These are phyloP conservation scores for Sebastes fasciatus DNA, from an alignment of 2,113 vertebrate species.

Conservation along the genomic window DNA sequence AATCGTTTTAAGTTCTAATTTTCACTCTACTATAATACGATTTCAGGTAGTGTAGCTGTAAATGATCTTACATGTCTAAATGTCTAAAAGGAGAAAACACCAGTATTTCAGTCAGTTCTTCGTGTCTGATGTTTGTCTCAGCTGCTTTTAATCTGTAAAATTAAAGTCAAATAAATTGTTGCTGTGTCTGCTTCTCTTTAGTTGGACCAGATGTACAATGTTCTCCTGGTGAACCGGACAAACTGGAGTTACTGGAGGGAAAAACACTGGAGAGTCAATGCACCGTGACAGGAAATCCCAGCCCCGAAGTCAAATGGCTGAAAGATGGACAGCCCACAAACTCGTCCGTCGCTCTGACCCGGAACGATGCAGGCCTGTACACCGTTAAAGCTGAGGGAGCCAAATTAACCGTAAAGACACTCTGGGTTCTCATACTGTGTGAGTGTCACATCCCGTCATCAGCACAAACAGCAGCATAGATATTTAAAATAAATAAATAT, in stretches of 20 bases:
- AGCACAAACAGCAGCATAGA: neutral
- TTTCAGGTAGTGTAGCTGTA: neutral
- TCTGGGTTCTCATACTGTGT: conserved; percentile 23
- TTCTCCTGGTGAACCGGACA: neutral
- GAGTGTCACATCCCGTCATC: conserved; percentile 36
- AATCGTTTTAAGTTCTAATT: neutral
- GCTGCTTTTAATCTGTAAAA: neutral
- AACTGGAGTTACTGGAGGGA: conserved; percentile 24
- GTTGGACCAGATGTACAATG: conserved; percentile 62
- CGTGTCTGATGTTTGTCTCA: neutral
- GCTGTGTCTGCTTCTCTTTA: conserved; percentile 22
- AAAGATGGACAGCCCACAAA: neutral
- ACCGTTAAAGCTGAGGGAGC: neutral
- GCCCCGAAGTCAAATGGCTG: neutral
- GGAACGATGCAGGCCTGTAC: conserved; percentile 42
- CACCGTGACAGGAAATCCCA: conserved; percentile 55
- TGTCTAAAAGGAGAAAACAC: neutral
- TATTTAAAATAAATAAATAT: neutral
- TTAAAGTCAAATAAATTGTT: neutral
- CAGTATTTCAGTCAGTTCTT: neutral
- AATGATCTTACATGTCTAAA: neutral
- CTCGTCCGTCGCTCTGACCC: neutral
- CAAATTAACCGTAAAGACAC: too few relatives aligned
- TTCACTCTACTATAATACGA: neutral
- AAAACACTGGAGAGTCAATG: conserved; percentile 39